These are phyloP conservation scores for Phylloscopus trochilus DNA, from an alignment of 2,113 vertebrate genomes.

Conservation along the genomic window DNA sequence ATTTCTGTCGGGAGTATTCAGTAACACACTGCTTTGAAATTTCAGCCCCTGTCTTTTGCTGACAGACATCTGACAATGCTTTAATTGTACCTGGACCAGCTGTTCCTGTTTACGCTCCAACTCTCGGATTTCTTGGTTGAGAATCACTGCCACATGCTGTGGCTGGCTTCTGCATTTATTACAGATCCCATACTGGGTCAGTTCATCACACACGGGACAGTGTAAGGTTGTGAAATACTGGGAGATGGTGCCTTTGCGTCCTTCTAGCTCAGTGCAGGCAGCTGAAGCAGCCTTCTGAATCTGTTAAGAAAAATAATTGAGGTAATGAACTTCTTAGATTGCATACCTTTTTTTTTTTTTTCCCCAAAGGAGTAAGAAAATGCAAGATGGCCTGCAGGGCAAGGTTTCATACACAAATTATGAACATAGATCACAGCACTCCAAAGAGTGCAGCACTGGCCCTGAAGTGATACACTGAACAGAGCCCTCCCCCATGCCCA, in stretches of 20 bases:
- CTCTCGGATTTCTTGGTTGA: slow-evolving; percentile 88
- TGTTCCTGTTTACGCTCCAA: slow-evolving; percentile 89
- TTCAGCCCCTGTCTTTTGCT: not conserved
- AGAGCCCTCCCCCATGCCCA: not conserved
- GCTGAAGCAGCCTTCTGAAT: slow-evolving; percentile 85
- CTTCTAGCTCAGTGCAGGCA: slow-evolving; percentile 70
- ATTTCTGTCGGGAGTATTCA: not conserved
- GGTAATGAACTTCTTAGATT: not conserved
- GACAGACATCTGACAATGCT: not conserved
- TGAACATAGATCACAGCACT: not conserved
- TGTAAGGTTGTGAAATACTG: slow-evolving; percentile 97
- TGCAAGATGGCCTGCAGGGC: not conserved
- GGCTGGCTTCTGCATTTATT: slow-evolving; percentile 86
- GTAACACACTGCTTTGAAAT: not conserved
- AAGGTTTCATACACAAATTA: not conserved
- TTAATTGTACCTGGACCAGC: slow-evolving; percentile 84
- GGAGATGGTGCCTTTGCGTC: slow-evolving; percentile 92
- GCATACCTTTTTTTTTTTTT: not conserved
- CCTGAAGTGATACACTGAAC: not conserved
- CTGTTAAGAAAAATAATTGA: slow-evolving; percentile 63
- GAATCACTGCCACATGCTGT: slow-evolving; percentile 87
- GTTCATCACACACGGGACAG: slow-evolving; percentile 93
- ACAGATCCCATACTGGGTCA: slow-evolving; percentile 94
- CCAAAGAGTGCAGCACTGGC: rapidly evolving
- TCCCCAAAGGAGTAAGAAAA: not conserved